phyloP scores from a whole-genome alignment of 2,113 vertebrate species.

The Benitochromis conjunctus region DNA sequence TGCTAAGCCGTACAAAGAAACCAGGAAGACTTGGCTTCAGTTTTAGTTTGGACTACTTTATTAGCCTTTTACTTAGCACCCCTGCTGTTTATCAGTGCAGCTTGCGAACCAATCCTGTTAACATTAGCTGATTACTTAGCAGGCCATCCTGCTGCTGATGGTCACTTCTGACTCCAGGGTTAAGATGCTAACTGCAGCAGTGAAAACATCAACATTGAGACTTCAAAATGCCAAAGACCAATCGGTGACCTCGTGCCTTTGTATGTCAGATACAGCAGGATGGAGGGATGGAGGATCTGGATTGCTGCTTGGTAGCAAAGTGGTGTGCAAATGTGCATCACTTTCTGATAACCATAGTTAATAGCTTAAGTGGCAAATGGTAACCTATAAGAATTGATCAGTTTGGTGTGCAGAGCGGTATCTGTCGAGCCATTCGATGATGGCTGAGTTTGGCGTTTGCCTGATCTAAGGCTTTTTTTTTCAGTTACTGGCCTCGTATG shows the following conservation, averaged over 20 bases:
- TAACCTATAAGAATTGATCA: background rate
- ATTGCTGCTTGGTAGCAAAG: background rate
- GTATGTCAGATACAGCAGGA: background rate
- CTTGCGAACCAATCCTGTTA: background rate
- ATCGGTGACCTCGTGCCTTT: background rate
- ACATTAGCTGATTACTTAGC: background rate
- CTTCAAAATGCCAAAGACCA: background rate
- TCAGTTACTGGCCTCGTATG: background rate
- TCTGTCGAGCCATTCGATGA: accelerated
- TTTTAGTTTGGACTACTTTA: background rate
- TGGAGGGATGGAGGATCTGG: background rate
- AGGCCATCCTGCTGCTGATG: no score
- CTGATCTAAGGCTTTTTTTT: background rate
- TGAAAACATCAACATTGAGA: no score
- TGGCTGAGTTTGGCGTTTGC: background rate
- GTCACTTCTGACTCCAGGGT: background rate
- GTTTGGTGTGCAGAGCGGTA: background rate
- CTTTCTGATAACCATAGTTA: background rate
- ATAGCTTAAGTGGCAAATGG: background rate
- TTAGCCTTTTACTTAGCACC: background rate
- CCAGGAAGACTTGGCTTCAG: background rate
- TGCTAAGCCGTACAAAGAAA: background rate
- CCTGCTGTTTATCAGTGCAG: background rate
- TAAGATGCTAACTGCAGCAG: background rate
- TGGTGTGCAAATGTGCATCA: background rate